Base-by-base conservation (phyloP, 2,888 invertebrate species). In the Ormia ochracea region DNA sequence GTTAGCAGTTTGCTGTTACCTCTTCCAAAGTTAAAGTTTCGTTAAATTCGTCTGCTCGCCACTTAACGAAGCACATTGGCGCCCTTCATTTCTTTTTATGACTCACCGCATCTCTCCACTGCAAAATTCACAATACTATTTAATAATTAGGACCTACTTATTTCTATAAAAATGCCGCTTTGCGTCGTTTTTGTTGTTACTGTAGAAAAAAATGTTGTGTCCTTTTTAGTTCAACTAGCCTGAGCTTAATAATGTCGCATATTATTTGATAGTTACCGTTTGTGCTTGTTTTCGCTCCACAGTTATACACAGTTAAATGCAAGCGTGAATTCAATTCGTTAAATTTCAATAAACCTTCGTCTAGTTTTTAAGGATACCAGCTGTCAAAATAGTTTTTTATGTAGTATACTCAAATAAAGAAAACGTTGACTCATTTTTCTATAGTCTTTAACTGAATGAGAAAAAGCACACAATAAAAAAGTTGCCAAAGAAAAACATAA, bases 1-100 rank as follows among this genome's bases (percentile, higher is more conserved):
- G 86, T 87, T 87, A 86, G 86, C 86, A 86, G 87, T 84, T 84
- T 83, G 83, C 80, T 85, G 85, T 85, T 84, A 84, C 83, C 84
- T 82, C 81, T 84, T 83, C 83, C 85, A 85, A 84, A 88, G 87
- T 85, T 84, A 83, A 83, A 85, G 85, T 84, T 87, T 87, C 88
- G 88, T 87, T 87, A 74, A 86, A 87, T 86, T 82, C 81, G 12
- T 54, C 31, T 45, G 23, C 61, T 76, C 72, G 66, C n/a, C 33
- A 17, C 38, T 77, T 54, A 59, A 79, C 79, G 79, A 79, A 75
- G 38, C 54, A 70, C 66, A 79, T 75, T 79, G 75, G 75, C 79
- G 70, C 79, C 75, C 79, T 75, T 72, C 75, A 56, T 59, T 45
- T 26, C 59, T 59, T 70, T 54, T 52, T 74, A 66, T 75, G 75